Conservation (phyloP, 2,888 invertebrate genomes). For the Tryphoninae sp. region DNA sequence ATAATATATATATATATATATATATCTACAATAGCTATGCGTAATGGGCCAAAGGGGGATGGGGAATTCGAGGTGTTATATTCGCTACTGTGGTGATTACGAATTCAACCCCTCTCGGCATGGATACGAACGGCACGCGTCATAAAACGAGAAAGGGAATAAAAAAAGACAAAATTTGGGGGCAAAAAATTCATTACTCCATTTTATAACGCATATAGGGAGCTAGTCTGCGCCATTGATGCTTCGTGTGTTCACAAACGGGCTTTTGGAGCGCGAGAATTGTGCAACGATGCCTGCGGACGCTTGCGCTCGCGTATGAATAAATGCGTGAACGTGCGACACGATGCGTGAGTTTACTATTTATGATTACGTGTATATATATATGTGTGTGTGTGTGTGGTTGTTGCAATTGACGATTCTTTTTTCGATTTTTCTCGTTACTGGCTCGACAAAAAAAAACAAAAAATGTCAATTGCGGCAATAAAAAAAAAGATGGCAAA, state of each 20-base stretch:
- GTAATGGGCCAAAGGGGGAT: slow-evolving; percentile 6
- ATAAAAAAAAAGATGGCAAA: too few relatives aligned
- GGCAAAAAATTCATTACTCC: slow-evolving; percentile 45
- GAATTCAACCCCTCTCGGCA: slow-evolving; percentile 51
- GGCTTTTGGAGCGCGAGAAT: neutral
- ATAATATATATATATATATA: neutral
- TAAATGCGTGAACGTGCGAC: slow-evolving; percentile 13
- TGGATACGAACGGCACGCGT: slow-evolving; percentile 36
- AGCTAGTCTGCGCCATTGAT: neutral
- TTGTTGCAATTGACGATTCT: too few relatives aligned
- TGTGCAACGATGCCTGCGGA: neutral
- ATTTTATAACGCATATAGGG: slow-evolving; percentile 22
- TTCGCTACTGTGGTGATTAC: slow-evolving; percentile 48
- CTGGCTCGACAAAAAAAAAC: too few relatives aligned
- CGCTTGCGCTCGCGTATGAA: slow-evolving; percentile 1
- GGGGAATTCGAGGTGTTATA: slow-evolving; percentile 30
- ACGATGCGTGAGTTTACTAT: slow-evolving; percentile 17
- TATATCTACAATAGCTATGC: neutral
- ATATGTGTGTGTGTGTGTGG: neutral
- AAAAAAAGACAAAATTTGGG: neutral
- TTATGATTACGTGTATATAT: neutral
- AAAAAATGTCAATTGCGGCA: too few relatives aligned
- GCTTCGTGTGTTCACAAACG: neutral
- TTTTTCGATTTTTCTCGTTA: too few relatives aligned
- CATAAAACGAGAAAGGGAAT: slow-evolving; percentile 32